phyloP scores from a whole-genome alignment of 1,140 invertebrate species.

The Chrysomallon squamiferum region DNA sequence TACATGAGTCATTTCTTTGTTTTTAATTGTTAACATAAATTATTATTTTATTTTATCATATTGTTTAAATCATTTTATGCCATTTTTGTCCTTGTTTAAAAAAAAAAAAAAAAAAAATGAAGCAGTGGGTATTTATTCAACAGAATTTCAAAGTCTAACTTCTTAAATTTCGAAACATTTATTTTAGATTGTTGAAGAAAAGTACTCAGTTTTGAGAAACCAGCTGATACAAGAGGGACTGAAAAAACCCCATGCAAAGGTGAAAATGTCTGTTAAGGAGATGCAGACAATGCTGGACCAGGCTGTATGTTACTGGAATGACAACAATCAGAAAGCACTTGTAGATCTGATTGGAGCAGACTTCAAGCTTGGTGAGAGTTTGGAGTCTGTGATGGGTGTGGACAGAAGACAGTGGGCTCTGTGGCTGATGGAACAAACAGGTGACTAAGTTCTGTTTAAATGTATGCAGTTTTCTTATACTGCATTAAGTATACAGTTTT shows the following conservation, averaged over 20 bases:
- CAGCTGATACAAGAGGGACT: slow-evolving; percentile 38
- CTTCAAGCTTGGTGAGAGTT: background rate
- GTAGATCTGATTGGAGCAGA: slow-evolving; percentile 20
- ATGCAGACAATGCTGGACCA: slow-evolving; percentile 44
- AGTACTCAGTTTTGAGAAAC: slow-evolving; percentile 44
- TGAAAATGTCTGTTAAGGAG: slow-evolving; percentile 34
- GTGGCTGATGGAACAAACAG: background rate
- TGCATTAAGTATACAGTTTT: too few relatives aligned
- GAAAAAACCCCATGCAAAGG: slow-evolving; percentile 33
- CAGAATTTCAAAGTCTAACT: too few relatives aligned
- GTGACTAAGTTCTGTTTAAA: too few relatives aligned
- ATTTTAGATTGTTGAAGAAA: slow-evolving; percentile 41
- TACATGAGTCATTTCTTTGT: too few relatives aligned
- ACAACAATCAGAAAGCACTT: slow-evolving; percentile 16
- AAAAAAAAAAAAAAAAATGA: too few relatives aligned
- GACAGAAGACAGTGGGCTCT: background rate
- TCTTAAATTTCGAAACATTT: too few relatives aligned
- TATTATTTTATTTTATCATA: too few relatives aligned
- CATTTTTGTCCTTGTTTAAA: too few relatives aligned
- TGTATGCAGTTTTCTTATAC: too few relatives aligned
- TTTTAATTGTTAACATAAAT: too few relatives aligned
- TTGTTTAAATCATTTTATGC: too few relatives aligned
- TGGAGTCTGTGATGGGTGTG: background rate
- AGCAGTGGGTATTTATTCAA: too few relatives aligned
- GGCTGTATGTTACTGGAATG: slow-evolving; percentile 20